Evolutionary conservation across 2,888 invertebrate genomes (phyloP), one percentile per base, ranked within the genome.

Genomic region (Cosmia pyralina): DNA sequence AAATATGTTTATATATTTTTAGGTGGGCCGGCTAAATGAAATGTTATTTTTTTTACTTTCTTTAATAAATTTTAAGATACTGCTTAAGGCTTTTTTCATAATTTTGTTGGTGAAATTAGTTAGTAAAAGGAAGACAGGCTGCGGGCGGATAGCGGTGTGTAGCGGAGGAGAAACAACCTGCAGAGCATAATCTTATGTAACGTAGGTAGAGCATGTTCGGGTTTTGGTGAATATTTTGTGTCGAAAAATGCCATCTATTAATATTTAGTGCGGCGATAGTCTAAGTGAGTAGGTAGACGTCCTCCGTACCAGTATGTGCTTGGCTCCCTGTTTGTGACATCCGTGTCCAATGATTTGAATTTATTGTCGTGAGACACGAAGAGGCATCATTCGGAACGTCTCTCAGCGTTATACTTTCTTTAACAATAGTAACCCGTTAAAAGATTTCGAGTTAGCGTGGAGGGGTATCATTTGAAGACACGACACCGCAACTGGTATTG

Each of bases 401-500:
- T 83, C 83, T 77, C 79, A 70, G 72, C 79, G 69, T 79, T 82
- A 84, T 88, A 87, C 83, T 85, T 81, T 88, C 81, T 83, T 81
- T 79, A 85, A 89, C 82, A 87, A 87, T 82, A 79, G 81, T 64
- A 75, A 69, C 75, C 74, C 79, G 83, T 86, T 81, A 86, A 87
- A 89, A 88, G 81, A 87, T 89, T 87, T 85, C 74, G 63, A 80
- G 82, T 79, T 82, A 86, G 84, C 86, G 85, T 88, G 86, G 76
- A 89, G 71, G 79, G 62, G 72, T 81, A 85, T 81, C 86, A 85
- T 88, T 89, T 88, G 85, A 77, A 85, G 85, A 82, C 86, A 85
- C 78, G 87, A 85, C 82, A 84, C 82, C 78, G 79, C 75, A 66
- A 68, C 65, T 50, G 60, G 53, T 78, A 67, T 75, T 67, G 48